Conservation (phyloP, 2,113 vertebrate species). For the Sylvilagus bachmani region DNA sequence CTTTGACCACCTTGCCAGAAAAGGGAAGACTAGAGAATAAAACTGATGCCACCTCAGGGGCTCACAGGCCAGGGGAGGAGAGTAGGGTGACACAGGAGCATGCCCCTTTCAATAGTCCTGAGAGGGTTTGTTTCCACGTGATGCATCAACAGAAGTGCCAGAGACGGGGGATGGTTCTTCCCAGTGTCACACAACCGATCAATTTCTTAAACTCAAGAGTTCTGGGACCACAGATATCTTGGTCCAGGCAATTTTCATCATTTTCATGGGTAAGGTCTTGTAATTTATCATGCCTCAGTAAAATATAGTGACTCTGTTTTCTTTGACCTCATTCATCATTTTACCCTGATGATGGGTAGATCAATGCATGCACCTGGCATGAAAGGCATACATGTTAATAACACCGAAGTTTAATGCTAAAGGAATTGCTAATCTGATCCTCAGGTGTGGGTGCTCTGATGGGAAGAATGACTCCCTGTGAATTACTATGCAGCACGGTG, state of each 20-base stretch:
- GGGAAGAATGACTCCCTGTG: background rate
- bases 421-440: background rate
- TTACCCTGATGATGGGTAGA: background rate
- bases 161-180: background rate
- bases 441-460: background rate
- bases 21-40: background rate
- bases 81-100: background rate
- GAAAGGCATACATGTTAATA: background rate
- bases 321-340: background rate
- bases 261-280: background rate
- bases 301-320: background rate
- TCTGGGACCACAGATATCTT: background rate
- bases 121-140: background rate
- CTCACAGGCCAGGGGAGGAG: background rate
- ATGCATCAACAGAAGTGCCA: background rate
- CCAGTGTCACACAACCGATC: background rate
- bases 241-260: background rate
- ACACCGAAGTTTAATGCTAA: background rate
- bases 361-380: background rate
- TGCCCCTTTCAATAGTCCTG: too few species aligned
- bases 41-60: background rate
- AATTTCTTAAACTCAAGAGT: background rate
- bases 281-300: background rate
- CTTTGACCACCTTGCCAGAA: background rate
- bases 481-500: background rate